These are phyloP conservation scores for Thamnophis sirtalis DNA, from an alignment of 2,113 vertebrate species.

Conservation along the genomic window DNA sequence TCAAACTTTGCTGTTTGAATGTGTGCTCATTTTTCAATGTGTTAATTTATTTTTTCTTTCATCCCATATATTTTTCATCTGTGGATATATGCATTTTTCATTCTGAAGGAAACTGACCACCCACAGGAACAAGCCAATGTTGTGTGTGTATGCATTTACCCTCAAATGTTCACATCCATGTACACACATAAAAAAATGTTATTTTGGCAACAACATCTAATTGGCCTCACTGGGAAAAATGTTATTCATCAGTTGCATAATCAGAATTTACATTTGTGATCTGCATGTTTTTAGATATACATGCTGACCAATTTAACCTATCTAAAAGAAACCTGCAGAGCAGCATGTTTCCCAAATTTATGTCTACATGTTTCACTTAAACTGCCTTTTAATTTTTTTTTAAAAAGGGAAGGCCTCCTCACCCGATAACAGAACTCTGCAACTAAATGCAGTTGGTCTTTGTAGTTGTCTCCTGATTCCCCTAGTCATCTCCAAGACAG, in stretches of 20 bases:
- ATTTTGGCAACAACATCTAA: neutral
- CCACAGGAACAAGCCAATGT: constrained; percentile 49
- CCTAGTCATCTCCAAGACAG: constrained; percentile 62
- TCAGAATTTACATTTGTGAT: constrained; percentile 27
- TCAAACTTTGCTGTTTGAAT: neutral
- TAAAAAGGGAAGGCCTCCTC: too few species aligned
- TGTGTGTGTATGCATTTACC: neutral
- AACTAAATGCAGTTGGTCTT: constrained; percentile 42
- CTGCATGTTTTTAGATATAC: neutral
- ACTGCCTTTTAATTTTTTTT: neutral
- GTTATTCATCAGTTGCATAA: constrained; percentile 19
- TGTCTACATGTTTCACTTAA: constrained; percentile 11
- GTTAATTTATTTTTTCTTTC: constrained; percentile 2
- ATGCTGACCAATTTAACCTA: neutral
- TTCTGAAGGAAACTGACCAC: neutral
- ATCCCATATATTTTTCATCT: neutral
- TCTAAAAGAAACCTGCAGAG: constrained; percentile 17
- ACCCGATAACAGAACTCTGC: neutral
- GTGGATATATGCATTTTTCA: neutral
- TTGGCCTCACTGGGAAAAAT: neutral
- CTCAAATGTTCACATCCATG: neutral
- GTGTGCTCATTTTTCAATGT: neutral
- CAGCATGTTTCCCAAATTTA: constrained; percentile 1
- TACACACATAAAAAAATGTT: neutral
- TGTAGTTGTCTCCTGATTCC: constrained; percentile 52